Percentiles rank a stretch among this genome's conserved stretches.
Evolutionary conservation across 2,113 vertebrate genomes (phyloP).

Genomic region (Australoheros scitulus): DNA sequence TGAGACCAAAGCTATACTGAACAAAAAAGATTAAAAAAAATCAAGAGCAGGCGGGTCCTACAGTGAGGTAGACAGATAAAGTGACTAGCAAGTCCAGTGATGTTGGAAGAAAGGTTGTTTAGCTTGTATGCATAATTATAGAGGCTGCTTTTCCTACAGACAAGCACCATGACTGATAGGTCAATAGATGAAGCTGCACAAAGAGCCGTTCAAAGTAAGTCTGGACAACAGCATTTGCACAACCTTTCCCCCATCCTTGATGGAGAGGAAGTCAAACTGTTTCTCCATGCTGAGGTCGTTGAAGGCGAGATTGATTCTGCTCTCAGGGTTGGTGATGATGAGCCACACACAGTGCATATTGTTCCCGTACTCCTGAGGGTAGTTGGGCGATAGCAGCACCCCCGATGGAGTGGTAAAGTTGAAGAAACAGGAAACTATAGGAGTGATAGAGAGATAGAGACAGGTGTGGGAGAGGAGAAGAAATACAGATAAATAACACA

Average conservation of each 20-base stretch:
- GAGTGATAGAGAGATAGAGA: slow-evolving; percentile 9
- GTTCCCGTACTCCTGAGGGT: slow-evolving; percentile 97
- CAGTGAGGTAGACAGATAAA: background rate
- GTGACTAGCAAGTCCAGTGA: background rate
- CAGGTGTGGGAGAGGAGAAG: background rate
- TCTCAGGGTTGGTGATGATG: slow-evolving; percentile 93
- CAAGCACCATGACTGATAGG: background rate
- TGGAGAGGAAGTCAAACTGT: slow-evolving; percentile 96
- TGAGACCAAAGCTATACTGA: background rate
- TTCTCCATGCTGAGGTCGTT: slow-evolving; percentile 99
- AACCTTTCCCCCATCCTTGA: slow-evolving; percentile 92
- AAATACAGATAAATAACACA: slow-evolving; percentile 16
- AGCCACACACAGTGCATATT: slow-evolving; percentile 99
- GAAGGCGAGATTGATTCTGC: slow-evolving; percentile 96
- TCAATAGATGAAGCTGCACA: background rate
- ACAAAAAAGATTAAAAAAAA: background rate
- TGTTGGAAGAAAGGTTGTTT: background rate
- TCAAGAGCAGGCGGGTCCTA: background rate
- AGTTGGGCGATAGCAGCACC: slow-evolving; percentile 93
- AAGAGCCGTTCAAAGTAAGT: slow-evolving; percentile 9
- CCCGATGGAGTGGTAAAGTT: slow-evolving; percentile 97
- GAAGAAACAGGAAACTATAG: slow-evolving; percentile 95
- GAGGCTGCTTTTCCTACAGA: background rate
- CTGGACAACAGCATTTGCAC: background rate
- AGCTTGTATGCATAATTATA: slow-evolving; percentile 6